Evolutionary conservation across 2,113 vertebrate genomes (phyloP), one percentile per base, ranked within the genome.

Genomic region (Emydocephalus ijimae): DNA sequence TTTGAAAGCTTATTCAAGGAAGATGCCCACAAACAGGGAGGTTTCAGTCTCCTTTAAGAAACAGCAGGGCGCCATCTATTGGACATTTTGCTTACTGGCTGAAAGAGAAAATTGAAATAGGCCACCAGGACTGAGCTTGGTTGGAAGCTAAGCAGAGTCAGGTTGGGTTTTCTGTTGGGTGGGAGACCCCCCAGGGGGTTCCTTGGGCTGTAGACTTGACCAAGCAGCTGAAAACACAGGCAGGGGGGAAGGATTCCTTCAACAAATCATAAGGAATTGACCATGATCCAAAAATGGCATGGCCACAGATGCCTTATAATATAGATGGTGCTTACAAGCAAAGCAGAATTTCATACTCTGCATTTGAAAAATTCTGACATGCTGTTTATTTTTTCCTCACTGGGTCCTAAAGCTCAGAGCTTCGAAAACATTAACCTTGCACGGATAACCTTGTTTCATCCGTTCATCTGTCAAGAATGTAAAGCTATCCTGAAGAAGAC

Each of bases 61-160:
- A 96, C 95, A 93, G 93, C 93, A 96, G 94, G 95, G 97, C 95
- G 93, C 96, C 96, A 97, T 97, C 96, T 96, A 92, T 97, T 95
- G 96, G 96, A 85, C 92, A 64, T 90, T 45, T 87, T 26, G 24
- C 74, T 43, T 81, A 21, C 34, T 43, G 18, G 34, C 74, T 0
- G 34, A 23, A 43, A 81, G 74, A 20, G 45, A 48, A 50, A 50
- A 87, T 12, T 14, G 45, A 87, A 50, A 87, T 87, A 26, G 26
- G 15, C 12, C 23, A 8, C 48, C 0, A 0, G 6, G 29, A 34
- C 29, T 34, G 64, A 81, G 34, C 34, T 81, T 81, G 34, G 34
- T 81, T 43, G 74, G 74, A 81, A 21, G 74, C 74, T 81, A 43
- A 81, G 74, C 34, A 43, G 34, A 34, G 34, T 43, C 34, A 81